These are phyloP conservation scores for Chrysemys picta DNA, from an alignment of 2,113 vertebrate genomes.

Conservation along the genomic window DNA sequence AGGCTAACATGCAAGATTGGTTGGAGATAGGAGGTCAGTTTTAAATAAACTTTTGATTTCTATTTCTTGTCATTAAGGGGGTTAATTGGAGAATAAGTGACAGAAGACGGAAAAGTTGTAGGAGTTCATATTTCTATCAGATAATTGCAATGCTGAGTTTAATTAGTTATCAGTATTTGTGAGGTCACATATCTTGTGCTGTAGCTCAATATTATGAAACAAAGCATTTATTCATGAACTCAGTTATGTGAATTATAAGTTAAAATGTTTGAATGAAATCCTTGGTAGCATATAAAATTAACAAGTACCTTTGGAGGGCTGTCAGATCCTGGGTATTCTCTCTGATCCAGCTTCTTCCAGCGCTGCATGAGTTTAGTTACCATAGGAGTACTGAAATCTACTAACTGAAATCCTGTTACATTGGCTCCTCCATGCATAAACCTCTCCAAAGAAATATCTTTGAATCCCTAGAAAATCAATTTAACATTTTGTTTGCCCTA, in stretches of 20 bases:
- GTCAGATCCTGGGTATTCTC: conserved; percentile 97
- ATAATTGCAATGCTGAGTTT: not conserved
- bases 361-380: conserved; percentile 98
- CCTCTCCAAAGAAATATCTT: conserved; percentile 97
- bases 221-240: not conserved
- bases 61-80: not conserved
- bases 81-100: not conserved
- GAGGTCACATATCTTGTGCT: not conserved
- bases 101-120: not conserved
- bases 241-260: not conserved
- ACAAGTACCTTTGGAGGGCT: conserved; percentile 92
- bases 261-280: not conserved
- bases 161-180: not conserved
- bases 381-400: conserved; percentile 96
- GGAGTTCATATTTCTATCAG: conserved; percentile 22
- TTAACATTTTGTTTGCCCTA: conserved; percentile 34
- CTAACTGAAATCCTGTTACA: conserved; percentile 97
- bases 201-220: not conserved
- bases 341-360: conserved; percentile 98
- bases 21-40: conserved; percentile 57
- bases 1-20: conserved; percentile 27
- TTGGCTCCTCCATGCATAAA: conserved; percentile 99
- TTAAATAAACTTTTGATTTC: conserved; percentile 47
- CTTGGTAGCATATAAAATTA: not conserved
- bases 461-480: conserved; percentile 90